Evolutionary conservation across 2,113 vertebrate species (phyloP), one percentile per base, ranked within the genome.

Genomic region (Cyanoderma ruficeps): DNA sequence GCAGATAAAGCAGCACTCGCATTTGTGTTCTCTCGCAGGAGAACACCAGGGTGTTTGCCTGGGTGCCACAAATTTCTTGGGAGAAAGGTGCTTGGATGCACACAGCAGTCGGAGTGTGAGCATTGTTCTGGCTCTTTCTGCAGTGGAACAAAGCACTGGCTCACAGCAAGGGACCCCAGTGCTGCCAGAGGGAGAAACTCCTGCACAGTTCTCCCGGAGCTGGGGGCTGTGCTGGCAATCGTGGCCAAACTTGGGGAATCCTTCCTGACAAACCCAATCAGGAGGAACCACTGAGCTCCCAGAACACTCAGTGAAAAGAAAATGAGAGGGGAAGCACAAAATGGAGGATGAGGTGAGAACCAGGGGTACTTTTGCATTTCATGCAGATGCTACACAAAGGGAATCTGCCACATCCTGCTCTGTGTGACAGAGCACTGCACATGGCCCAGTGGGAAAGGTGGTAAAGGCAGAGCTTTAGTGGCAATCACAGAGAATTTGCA

Each of bases 181-280:
- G 50, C 75, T 90, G 75, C 46, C 44, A 27, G 15, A 8, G 33
- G 15, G 7, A 80, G 56, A 53, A 69, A 37, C 18, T 41, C 39
- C 76, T 22, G 4, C 50, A 20, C 0, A 0, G 23, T 3, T 50
- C 39, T 78, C 10, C 7, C 1, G 0, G 63, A 63, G 39, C n/a
- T n/a, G 50, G 46, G 39, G n/a, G n/a, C 11, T 74, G 30, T 74
- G 75, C 27, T 83, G 79, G 63, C 25, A 46, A 2, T 74, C 6
- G 2, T 3, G 17, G 35, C 39, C 60, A 35, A 10, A 12, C 7
- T 6, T 33, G 23, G 56, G 76, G n/a, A 80, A 49, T 27, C 21
- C 42, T 56, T 82, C 53, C 35, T 41, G 56, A 50, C 15, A 59
- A 71, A 63, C 4, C 0, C 59, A 6, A 33, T 12, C 39, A 70